Evolutionary conservation across 2,797 vertebrate genomes (phyloP).

Genomic region (Melanogrammus aeglefinus): DNA sequence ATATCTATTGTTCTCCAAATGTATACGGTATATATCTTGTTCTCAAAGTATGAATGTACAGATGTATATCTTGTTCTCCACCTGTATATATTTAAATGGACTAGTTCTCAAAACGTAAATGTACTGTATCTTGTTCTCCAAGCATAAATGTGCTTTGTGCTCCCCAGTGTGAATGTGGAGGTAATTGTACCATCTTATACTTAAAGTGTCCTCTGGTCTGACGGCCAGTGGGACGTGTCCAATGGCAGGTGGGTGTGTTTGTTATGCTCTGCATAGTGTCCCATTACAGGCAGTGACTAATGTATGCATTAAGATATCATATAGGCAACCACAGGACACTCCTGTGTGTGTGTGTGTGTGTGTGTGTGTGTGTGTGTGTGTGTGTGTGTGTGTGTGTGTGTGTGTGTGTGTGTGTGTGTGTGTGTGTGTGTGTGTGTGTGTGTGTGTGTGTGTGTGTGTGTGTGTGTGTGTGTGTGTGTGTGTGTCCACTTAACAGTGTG

Average conservation of each 20-base stretch:
- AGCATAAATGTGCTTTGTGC: background rate
- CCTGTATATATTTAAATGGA: background rate
- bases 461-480: constrained; percentile 13
- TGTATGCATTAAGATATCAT: constrained; percentile 33
- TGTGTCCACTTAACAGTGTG: constrained; percentile 31
- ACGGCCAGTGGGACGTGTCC: background rate
- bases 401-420: constrained; percentile 18
- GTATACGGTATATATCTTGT: background rate
- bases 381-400: constrained; percentile 10
- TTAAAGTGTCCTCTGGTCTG: background rate
- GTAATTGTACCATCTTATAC: background rate
- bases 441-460: constrained; percentile 1
- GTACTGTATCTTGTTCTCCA: background rate
- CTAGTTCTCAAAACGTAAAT: background rate
- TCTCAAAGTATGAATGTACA: background rate
- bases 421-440: constrained; percentile 8
- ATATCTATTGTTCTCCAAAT: background rate
- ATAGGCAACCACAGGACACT: constrained; percentile 27
- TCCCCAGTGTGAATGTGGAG: background rate
- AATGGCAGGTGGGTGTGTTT: constrained; percentile 18
- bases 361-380: constrained; percentile 2
- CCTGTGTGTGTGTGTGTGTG: constrained; percentile 20
- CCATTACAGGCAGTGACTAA: constrained; percentile 45
- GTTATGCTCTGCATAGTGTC: constrained; percentile 35
- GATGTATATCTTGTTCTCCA: background rate